Conservation (phyloP, 2,113 vertebrate species). For the Vimba vimba region DNA sequence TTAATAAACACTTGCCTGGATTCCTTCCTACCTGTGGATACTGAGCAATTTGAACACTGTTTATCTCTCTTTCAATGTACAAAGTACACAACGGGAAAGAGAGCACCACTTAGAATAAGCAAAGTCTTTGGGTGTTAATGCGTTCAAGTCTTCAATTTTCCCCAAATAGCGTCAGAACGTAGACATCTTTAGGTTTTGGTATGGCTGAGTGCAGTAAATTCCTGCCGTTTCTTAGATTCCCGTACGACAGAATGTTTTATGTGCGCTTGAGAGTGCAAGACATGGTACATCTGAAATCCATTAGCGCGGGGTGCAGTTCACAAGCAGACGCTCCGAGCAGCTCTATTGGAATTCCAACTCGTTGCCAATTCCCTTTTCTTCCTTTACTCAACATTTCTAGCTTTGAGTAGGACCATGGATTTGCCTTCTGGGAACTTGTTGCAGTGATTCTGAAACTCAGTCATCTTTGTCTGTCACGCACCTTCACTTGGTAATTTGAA, state of each 20-base stretch:
- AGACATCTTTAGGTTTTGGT: background rate
- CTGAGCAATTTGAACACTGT: background rate
- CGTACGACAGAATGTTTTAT: conserved; percentile 82
- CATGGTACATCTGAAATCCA: conserved; percentile 85
- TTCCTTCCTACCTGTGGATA: background rate
- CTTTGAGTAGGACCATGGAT: background rate
- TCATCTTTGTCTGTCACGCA: conserved; percentile 44
- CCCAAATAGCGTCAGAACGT: background rate
- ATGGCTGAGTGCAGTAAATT: conserved; percentile 75
- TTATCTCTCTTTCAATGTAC: background rate
- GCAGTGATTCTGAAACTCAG: conserved; percentile 54
- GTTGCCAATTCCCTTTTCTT: conserved; percentile 60
- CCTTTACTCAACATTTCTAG: conserved; percentile 48
- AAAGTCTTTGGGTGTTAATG: background rate
- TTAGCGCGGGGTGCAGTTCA: conserved; percentile 80
- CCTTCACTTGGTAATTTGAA: background rate
- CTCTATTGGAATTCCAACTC: conserved; percentile 70
- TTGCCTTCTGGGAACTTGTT: conserved; percentile 59
- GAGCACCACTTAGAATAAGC: background rate
- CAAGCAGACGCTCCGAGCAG: conserved; percentile 73
- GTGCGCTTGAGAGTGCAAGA: conserved; percentile 76
- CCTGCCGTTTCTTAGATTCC: conserved; percentile 82
- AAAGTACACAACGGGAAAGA: background rate
- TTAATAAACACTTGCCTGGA: background rate
- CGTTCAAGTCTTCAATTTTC: background rate